Base-by-base conservation (phyloP, 92 coral and sea anemone species). In the Palythoa heliodiscus region DNA sequence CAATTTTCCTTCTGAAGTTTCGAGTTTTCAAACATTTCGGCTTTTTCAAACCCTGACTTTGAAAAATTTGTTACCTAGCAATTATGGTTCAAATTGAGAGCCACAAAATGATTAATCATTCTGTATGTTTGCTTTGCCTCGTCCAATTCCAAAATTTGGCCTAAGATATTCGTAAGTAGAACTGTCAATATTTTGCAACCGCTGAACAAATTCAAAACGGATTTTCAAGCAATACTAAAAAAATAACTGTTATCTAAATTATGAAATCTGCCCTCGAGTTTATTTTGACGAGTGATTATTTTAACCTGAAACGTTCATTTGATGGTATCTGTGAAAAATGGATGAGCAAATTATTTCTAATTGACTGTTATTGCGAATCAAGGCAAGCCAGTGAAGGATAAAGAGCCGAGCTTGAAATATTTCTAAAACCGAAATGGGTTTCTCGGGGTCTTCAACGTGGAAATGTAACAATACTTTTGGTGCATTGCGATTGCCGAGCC, bases 131-230 rank as follows among this genome's bases (percentile, higher is more conserved):
- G 50, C 37, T 2, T 40, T 20, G 50, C 37, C 55, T 50, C 35
- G 29, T 20, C 47, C 29, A 53, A 24, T 73, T 48, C 25, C 3
- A 16, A 71, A 71, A 17, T 2, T 48, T 12, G 15, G n/a, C 5
- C 20, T n/a, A 25, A 29, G 47, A 24, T 48, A 14, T 69, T 29
- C 19, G 50, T 69, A 37, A 69, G 73, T 2, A 37, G 47, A 25
- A 11, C 73, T 69, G 43, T 69, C 73, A 69, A 69, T 69, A 69
- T 69, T 69, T 69, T 19, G 73, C 19, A 69, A 24, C 73, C 73
- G 40, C 40, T 69, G 40, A 24, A 69, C 43, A 69, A 25, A 25
- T 11, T 17, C 8, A 25, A 11, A 69, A 29, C 9, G 25, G 72
- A n/a, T 25, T 24, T 29, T 25, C 17, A 29, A 29, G 15, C 29